A percentile compares a stretch with the other conserved stretches of the same genome.
Evolutionary conservation across 2,113 vertebrate species (phyloP).

Genomic region (Fregata magnificens): DNA sequence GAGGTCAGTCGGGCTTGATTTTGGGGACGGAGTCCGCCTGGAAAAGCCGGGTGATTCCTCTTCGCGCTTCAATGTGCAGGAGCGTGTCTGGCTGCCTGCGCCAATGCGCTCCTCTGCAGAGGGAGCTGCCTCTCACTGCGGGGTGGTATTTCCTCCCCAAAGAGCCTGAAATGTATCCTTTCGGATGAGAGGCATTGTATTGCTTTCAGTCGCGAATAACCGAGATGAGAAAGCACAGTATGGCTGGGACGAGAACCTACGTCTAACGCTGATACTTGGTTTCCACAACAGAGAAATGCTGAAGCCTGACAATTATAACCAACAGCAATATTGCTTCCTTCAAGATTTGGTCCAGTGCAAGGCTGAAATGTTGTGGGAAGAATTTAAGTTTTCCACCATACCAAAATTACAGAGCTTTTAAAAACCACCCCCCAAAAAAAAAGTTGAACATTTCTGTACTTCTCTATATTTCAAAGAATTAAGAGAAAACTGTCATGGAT

Average conservation of each 20-base stretch:
- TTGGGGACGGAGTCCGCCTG: not conserved
- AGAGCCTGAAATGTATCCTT: not conserved
- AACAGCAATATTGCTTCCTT: not conserved
- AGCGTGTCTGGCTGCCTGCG: fast-evolving
- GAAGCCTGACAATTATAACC: not conserved
- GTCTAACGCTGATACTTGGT: not conserved
- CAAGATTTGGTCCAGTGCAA: not conserved
- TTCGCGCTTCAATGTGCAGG: fast-evolving
- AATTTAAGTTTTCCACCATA: not conserved
- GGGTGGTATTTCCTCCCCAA: not conserved
- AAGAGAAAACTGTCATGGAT: not conserved
- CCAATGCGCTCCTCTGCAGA: fast-evolving
- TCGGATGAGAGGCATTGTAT: not conserved
- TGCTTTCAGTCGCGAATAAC: not conserved
- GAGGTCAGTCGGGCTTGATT: fast-evolving
- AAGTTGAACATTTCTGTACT: not conserved
- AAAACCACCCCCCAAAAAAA: not conserved
- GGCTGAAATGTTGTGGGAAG: not conserved
- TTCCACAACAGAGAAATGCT: not conserved
- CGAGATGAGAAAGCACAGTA: not conserved
- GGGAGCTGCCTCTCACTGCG: not conserved
- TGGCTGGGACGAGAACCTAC: not conserved
- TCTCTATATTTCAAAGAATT: not conserved
- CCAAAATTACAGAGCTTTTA: not conserved
- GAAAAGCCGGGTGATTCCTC: not conserved